Evolutionary conservation across 2,797 vertebrate species (phyloP).

Genomic region (Coregonus sp.): DNA sequence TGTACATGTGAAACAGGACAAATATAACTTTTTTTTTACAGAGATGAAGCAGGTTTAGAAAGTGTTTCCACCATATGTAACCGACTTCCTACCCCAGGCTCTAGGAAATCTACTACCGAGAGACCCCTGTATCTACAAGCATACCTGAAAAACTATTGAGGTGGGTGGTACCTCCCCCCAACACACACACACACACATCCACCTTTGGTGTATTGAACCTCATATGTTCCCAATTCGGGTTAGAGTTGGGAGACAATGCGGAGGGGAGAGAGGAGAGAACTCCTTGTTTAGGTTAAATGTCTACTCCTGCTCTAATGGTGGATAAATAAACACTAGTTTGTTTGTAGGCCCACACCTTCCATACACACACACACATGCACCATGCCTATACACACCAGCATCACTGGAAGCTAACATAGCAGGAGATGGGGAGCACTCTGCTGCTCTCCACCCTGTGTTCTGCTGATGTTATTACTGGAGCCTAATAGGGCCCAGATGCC

Average conservation of each 20-base stretch:
- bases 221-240: constrained; percentile 70
- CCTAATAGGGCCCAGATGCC: constrained; percentile 81
- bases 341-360: background rate
- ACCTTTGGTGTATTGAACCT: constrained; percentile 57
- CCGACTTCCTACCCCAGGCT: background rate
- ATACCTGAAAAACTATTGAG: background rate
- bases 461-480: constrained; percentile 74
- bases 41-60: too few relatives aligned
- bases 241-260: background rate
- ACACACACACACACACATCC: constrained; percentile 25
- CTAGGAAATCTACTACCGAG: background rate
- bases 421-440: constrained; percentile 63
- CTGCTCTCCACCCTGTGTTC: constrained; percentile 53
- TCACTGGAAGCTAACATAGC: constrained; percentile 70
- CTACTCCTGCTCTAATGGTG: constrained; percentile 74
- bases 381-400: constrained; percentile 39
- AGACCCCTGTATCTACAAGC: background rate
- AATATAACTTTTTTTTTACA: too few relatives aligned
- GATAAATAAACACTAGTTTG: constrained; percentile 71
- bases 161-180: background rate
- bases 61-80: too few relatives aligned
- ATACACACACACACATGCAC: background rate
- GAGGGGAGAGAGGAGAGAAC: background rate
- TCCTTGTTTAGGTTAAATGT: constrained; percentile 73
- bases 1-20: too few relatives aligned